Base-by-base conservation (phyloP, 2,888 invertebrate species). In the Platycnemis pennipes region DNA sequence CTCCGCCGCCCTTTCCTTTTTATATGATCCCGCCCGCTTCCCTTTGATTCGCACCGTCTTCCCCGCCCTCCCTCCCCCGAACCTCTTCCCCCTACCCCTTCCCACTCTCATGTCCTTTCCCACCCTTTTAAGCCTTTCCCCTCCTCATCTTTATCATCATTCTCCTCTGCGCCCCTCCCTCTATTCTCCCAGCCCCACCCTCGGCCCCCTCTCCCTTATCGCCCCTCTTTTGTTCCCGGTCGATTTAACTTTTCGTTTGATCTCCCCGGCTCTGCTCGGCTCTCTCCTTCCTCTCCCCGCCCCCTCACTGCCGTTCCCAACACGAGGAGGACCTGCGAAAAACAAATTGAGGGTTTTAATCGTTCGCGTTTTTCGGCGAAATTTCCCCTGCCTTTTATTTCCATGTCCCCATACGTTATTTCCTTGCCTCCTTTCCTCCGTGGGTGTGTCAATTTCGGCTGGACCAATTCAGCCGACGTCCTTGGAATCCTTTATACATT, bases 41-140 rank as follows among this genome's bases (percentile, higher is more conserved):
- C 46, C 87, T 87, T 87, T 87, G 87, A 87, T 87, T 87, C 87
- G 45, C 45, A 44, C 87, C 87, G 87, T 87, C 87, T 44, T 45
- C 37, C 26, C 44, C 87, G n/a, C 87, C 87, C 45, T 45, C 26
- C 45, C 45, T 87, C 26, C 45, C 44, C n/a, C 44, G n/a, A 0
- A 13, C 13, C 77, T 37, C 37, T 26, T 49, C 4, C 0, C 31
- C 31, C 0, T 5, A n/a, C 31, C 69, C 7, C 44, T 44, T 42
- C 13, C 8, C 44, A 53, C 31, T 45, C 63, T 44, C 26, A n/a
- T 31, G 5, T 11, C 37, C 77, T 42, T 42, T 53, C 37, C 53
- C 37, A 31, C 53, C 19, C 42, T 56, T 46, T 88, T 46, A 63
- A 44, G 42, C n/a, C n/a, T 37, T 63, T 91, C n/a, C 37, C 63